These are phyloP conservation scores for Centrocercus urophasianus DNA, from an alignment of 2,113 vertebrate species.

Conservation along the genomic window DNA sequence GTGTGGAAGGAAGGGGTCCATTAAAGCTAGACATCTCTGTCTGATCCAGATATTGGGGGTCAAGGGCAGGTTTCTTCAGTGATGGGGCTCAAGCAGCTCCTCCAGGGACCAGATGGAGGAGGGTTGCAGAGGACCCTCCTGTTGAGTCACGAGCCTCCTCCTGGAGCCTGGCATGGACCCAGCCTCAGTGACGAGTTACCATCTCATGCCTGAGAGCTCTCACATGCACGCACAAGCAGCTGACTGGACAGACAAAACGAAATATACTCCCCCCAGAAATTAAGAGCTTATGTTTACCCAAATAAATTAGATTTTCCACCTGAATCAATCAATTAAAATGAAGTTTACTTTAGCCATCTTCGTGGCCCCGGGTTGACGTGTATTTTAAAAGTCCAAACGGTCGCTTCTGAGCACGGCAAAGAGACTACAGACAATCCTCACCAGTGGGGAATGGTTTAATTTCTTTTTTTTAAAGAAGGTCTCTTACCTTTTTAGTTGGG, in stretches of 20 bases:
- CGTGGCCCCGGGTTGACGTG: not conserved
- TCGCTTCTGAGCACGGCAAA: not conserved
- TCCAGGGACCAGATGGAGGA: not conserved
- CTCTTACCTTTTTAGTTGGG: not conserved
- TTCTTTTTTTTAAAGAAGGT: not conserved
- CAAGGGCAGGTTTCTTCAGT: not conserved
- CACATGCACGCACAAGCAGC: not conserved
- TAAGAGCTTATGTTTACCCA: not conserved
- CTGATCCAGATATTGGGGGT: not conserved
- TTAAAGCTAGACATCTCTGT: not conserved
- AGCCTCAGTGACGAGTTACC: not conserved
- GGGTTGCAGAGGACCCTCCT: not conserved
- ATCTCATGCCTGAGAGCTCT: not conserved
- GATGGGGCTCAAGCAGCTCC: not conserved
- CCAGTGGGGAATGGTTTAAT: not conserved
- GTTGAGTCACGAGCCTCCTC: not conserved
- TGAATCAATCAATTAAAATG: not conserved
- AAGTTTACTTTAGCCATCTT: not conserved
- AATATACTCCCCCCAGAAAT: not conserved
- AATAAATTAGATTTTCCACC: not conserved
- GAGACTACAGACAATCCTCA: not conserved
- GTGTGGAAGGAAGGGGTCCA: not conserved
- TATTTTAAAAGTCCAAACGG: not conserved
- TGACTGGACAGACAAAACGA: not conserved
- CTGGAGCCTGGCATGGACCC: not conserved